Percentiles rank a stretch among this genome's conserved stretches.
phyloP scores from a whole-genome alignment of 2,888 invertebrate species.

The Chamaedrilus cognettii region DNA sequence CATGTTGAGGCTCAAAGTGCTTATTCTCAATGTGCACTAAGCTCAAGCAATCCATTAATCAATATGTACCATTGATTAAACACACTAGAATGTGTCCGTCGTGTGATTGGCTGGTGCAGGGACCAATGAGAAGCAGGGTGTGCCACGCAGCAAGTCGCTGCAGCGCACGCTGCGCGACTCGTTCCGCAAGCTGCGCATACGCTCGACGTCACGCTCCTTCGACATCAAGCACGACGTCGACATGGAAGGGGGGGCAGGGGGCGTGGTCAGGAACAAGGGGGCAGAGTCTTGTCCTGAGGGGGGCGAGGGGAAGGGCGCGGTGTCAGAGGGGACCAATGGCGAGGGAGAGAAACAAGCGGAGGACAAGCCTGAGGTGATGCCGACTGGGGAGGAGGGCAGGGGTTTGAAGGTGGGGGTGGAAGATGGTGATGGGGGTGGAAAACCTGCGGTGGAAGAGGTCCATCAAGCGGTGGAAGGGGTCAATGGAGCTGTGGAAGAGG shows the following conservation, averaged over 20 bases:
- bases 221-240: not conserved
- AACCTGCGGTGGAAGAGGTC: not conserved
- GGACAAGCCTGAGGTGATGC: not conserved
- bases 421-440: not conserved
- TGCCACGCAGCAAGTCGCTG: conserved; percentile 75
- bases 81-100: no score
- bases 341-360: not conserved
- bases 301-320: not conserved
- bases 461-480: conserved; percentile 8
- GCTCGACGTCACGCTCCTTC: not conserved
- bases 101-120: no score
- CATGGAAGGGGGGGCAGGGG: not conserved
- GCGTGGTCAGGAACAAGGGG: not conserved
- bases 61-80: no score
- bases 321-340: not conserved
- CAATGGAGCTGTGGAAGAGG: conserved; percentile 4
- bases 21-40: no score
- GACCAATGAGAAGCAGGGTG: no score
- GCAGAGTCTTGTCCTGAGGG: no score
- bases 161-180: conserved; percentile 97
- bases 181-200: conserved; percentile 78
- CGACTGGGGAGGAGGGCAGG: not conserved
- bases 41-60: no score
- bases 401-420: not conserved
- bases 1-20: no score